A percentile compares a stretch with the other conserved stretches of the same genome.
Conservation (phyloP, 2,888 invertebrate genomes). For the Cosmia trapezina region DNA sequence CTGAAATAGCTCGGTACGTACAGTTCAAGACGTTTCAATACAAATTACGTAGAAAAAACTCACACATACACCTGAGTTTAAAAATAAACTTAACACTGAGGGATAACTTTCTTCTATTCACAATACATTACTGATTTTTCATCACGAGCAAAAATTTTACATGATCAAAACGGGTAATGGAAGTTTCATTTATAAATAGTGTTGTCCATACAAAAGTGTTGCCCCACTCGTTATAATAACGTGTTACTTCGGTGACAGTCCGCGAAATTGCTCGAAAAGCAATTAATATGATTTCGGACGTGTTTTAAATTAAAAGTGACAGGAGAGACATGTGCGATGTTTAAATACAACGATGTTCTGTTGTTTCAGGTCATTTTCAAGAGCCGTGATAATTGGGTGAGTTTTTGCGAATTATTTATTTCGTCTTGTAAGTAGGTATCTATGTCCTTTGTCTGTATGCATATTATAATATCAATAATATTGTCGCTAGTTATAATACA, state of each 20-base stretch:
- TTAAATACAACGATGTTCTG: conserved; percentile 61
- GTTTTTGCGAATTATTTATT: conserved; percentile 21
- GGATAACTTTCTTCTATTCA: conserved; percentile 31
- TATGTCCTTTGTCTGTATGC: conserved; percentile 2
- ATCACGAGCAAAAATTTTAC: background rate
- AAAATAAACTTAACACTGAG: conserved; percentile 46
- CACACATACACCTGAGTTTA: conserved; percentile 57
- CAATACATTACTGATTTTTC: conserved; percentile 44
- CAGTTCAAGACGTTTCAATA: conserved; percentile 63
- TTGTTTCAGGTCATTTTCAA: conserved; percentile 55
- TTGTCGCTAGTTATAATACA: background rate
- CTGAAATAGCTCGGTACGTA: conserved; percentile 74
- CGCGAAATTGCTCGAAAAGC: conserved; percentile 83
- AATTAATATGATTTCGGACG: conserved; percentile 77
- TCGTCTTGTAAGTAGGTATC: background rate
- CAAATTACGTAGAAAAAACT: conserved; percentile 62
- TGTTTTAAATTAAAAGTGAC: conserved; percentile 70
- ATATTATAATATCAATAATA: background rate
- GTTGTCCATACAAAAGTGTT: conserved; percentile 66
- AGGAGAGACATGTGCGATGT: conserved; percentile 65
- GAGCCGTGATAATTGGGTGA: conserved; percentile 34
- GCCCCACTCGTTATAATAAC: conserved; percentile 69
- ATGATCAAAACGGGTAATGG: conserved; percentile 40
- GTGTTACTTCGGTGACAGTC: conserved; percentile 80
- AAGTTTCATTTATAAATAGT: conserved; percentile 60